phyloP scores from a whole-genome alignment of 2,888 invertebrate genomes.

The Camponotus fellah region DNA sequence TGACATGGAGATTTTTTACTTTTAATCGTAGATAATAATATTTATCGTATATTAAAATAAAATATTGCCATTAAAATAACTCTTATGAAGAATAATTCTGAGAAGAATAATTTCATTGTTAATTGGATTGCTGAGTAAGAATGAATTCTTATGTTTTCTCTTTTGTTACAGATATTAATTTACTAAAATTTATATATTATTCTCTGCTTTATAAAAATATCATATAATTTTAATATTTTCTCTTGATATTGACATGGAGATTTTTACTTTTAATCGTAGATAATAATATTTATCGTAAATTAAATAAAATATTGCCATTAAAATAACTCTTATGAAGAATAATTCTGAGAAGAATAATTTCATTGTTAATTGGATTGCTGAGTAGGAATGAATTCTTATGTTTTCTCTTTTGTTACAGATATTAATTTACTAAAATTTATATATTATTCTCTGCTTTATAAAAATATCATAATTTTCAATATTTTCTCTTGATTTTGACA shows the following conservation, averaged over 20 bases:
- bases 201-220: too few relatives aligned
- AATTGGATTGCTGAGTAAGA: background rate
- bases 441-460: too few relatives aligned
- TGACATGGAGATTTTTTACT: too few relatives aligned
- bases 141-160: slow-evolving; percentile 16
- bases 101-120: background rate
- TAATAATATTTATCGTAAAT: slow-evolving; percentile 33
- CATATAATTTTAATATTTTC: background rate
- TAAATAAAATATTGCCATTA: background rate
- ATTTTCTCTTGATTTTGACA: too few relatives aligned
- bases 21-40: slow-evolving; percentile 20
- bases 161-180: background rate
- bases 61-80: slow-evolving; percentile 14
- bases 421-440: slow-evolving; percentile 19
- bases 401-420: background rate
- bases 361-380: slow-evolving; percentile 6
- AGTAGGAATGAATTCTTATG: slow-evolving; percentile 7
- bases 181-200: slow-evolving; percentile 11
- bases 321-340: background rate
- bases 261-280: background rate
- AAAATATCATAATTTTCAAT: background rate
- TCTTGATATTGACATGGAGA: background rate
- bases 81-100: background rate
- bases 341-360: background rate
- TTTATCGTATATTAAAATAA: slow-evolving; percentile 9